These are phyloP conservation scores for Bombyx huttoni DNA, from an alignment of 2,888 invertebrate species.

Conservation along the genomic window DNA sequence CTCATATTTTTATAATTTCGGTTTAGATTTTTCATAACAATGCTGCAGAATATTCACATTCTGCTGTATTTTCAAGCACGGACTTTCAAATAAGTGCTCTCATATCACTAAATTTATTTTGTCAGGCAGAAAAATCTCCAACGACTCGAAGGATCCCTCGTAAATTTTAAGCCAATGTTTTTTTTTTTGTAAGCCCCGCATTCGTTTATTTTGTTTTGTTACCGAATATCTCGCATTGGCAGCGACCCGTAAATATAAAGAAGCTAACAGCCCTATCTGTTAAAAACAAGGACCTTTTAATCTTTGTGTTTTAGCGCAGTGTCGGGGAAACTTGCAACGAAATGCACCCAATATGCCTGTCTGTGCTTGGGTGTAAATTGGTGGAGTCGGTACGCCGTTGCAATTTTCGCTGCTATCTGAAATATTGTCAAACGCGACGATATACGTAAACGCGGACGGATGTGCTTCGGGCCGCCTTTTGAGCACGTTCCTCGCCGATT, in stretches of 20 bases:
- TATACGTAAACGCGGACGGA: slow-evolving; percentile 28
- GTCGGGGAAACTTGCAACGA: slow-evolving; percentile 1
- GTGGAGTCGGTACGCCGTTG: slow-evolving; percentile 55
- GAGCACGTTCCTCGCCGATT: slow-evolving; percentile 29
- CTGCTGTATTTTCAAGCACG: neutral
- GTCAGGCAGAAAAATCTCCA: neutral
- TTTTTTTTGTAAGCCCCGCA: neutral
- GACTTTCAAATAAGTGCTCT: neutral
- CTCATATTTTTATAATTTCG: neutral
- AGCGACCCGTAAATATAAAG: neutral
- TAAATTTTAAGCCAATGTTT: neutral
- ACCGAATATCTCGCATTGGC: neutral
- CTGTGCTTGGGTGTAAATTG: slow-evolving; percentile 48
- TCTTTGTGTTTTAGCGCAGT: neutral
- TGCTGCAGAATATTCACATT: neutral
- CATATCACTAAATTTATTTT: neutral
- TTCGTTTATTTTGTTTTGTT: neutral
- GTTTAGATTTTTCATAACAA: neutral
- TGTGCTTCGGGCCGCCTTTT: slow-evolving; percentile 31
- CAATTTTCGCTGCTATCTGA: slow-evolving; percentile 58
- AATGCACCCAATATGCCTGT: slow-evolving; percentile 27
- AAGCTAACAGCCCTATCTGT: slow-evolving; percentile 1
- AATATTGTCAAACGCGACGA: slow-evolving; percentile 49
- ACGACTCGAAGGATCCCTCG: neutral
- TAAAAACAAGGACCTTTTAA: slow-evolving; percentile 2